These are phyloP conservation scores for Percina caprodes DNA, from an alignment of 2,113 vertebrate species.

Conservation along the genomic window DNA sequence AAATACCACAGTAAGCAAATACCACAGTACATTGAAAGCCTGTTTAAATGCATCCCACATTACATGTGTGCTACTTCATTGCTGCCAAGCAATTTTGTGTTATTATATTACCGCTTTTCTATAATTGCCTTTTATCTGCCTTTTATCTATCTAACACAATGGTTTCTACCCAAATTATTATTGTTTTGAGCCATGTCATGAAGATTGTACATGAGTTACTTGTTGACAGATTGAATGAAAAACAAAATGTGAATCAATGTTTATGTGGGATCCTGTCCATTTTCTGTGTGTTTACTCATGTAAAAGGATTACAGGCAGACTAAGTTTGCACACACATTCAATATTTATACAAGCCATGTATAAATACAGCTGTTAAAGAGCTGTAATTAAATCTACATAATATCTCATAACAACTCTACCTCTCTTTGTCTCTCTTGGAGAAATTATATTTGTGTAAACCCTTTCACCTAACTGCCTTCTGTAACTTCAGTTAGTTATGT, in stretches of 20 bases:
- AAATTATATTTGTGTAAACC: constrained; percentile 40
- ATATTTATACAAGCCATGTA: constrained; percentile 49
- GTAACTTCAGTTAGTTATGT: constrained; percentile 54
- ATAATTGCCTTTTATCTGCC: constrained; percentile 5
- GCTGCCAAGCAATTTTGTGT: background rate
- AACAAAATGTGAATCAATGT: background rate
- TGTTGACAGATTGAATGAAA: background rate
- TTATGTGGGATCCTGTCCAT: background rate
- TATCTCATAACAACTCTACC: constrained; percentile 32
- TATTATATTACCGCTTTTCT: constrained; percentile 5
- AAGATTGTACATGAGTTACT: background rate
- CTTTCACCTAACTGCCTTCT: constrained; percentile 57
- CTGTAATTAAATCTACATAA: constrained; percentile 36
- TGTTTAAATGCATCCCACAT: constrained; percentile 12
- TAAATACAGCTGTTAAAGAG: constrained; percentile 48
- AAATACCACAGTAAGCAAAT: constrained; percentile 18
- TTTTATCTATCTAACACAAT: background rate
- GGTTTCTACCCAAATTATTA: background rate
- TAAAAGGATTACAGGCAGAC: constrained; percentile 18
- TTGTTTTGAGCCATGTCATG: background rate
- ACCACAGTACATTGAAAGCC: background rate
- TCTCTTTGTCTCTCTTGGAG: constrained; percentile 18
- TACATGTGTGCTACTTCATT: constrained; percentile 6
- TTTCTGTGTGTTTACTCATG: constrained; percentile 3
- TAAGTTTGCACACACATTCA: constrained; percentile 25